Conservation (phyloP, 2,797 vertebrate genomes). For the Sebastes taczanowskii region DNA sequence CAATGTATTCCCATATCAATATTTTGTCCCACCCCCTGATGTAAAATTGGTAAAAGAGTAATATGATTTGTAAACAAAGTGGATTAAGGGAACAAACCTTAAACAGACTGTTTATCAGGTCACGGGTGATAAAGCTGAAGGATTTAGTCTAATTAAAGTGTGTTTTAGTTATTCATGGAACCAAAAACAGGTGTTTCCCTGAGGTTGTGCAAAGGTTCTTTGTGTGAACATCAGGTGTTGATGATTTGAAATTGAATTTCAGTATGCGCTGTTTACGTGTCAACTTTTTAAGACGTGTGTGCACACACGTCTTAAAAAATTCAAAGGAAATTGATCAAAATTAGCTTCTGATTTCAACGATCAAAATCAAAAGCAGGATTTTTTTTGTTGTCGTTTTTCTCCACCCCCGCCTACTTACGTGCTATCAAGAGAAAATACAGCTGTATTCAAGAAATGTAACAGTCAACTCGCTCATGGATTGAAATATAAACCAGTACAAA, state of each 20-base stretch:
- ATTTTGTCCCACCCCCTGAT: not conserved
- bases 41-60: not conserved
- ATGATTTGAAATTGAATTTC: not conserved
- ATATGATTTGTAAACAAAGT: not conserved
- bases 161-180: not conserved
- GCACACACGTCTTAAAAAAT: too few relatives aligned
- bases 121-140: not conserved
- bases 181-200: not conserved
- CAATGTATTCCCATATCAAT: not conserved
- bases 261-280: not conserved
- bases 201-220: not conserved
- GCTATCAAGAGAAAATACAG: too few relatives aligned
- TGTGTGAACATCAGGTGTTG: not conserved
- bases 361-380: too few relatives aligned
- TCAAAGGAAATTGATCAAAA: too few relatives aligned
- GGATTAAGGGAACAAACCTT: not conserved
- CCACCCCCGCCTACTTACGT: too few relatives aligned
- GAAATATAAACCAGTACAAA: too few relatives aligned
- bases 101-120: not conserved
- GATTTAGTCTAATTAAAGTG: not conserved
- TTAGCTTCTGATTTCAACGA: too few relatives aligned
- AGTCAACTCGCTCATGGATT: too few relatives aligned
- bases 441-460: too few relatives aligned
- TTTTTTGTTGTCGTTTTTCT: too few relatives aligned
- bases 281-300: not conserved